Base-by-base conservation (phyloP, 2,888 invertebrate species). In the Leucoma salicis region DNA sequence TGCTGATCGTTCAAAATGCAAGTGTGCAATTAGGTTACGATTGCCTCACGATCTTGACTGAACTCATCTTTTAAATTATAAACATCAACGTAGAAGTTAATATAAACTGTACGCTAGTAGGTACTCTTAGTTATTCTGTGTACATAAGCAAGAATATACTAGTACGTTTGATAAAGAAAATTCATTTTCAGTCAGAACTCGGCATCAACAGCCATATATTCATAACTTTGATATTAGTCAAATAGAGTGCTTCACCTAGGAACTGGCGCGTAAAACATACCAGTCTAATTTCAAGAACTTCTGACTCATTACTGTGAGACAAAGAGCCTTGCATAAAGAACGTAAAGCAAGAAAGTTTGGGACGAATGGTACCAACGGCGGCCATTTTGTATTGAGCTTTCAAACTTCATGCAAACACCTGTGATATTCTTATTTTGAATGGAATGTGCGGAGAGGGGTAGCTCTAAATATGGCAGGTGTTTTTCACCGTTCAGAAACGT, bases 241-340 rank as follows among this genome's bases (percentile, higher is more conserved):
- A 61, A 64, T 64, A 48, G 49, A 61, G 53, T 46, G 44, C 35
- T 29, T 52, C 39, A 47, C 43, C 54, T 55, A 55, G 53, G 45
- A 45, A 50, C 16, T 32, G 25, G 11, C 33, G 53, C 31, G 43
- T 42, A 36, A 47, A 46, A 55, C 56, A 55, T 45, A 45, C 56
- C 49, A 57, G 67, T 62, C 63, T 66, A 70, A 72, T 76, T 66
- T 44, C 49, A 57, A 66, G 63, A 78, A 77, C 70, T 78, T 76
- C 63, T 66, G 68, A 70, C 75, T 80, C 75, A 78, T 80, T 78
- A 79, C 70, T 49, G 60, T 39, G 57, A 72, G 69, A 81, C 80
- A 78, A 79, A 77, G 74, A 74, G 70, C 66, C 55, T 51, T 62
- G 66, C 62, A 53, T 59, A 50, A 64, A 71, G 68, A 74, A 70